Evolutionary conservation across 2,797 vertebrate genomes (phyloP), one percentile per base, ranked within the genome.

Genomic region (Macrochelys suwanniensis): DNA sequence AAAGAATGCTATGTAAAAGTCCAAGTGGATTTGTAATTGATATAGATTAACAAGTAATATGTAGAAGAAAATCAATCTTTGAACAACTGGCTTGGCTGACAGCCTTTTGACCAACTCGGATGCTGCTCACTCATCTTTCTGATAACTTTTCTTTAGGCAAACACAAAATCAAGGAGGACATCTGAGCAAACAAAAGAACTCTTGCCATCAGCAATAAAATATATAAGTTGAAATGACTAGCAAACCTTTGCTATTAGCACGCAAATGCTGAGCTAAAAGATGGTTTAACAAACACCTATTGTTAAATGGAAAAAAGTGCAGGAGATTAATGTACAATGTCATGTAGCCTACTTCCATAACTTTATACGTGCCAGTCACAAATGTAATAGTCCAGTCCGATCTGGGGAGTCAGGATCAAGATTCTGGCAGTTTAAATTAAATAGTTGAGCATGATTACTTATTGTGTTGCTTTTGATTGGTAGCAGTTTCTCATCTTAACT

Each of bases 401-500:
- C 1, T 1, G 0, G 47, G 42, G 45, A 56, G 33, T 53, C 71
- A 77, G 49, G 50, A 59, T 88, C 2, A 0, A 13, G 42, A 53
- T 59, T 54, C 59, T 0, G 1, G 2, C 1, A 0, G 54, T 16
- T 28, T 77, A 49, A 49, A 45, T 13, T 80, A 86, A 82, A 74
- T 19, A 80, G n/a, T 8, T 84, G 1, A 50, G 6, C 11, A 0
- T 6, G 3, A 76, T 26, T 90, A 45, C 10, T 26, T 10, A 33
- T 23, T 53, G 4, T 37, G 0, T 25, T 45, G 4, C 11, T 90
- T 68, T 53, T 76, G 59, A 37, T 94, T 78, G 50, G 15, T 2
- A 47, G 37, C 45, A 23, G 9, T 54, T 84, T 82, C 54, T 76
- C 71, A 19, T 65, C 65, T 89, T 26, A 77, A 50, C 26, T 80